A percentile compares a stretch with the other conserved stretches of the same genome.
phyloP scores from a whole-genome alignment of 2,888 invertebrate genomes.

The Yponomeuta evonymella region DNA sequence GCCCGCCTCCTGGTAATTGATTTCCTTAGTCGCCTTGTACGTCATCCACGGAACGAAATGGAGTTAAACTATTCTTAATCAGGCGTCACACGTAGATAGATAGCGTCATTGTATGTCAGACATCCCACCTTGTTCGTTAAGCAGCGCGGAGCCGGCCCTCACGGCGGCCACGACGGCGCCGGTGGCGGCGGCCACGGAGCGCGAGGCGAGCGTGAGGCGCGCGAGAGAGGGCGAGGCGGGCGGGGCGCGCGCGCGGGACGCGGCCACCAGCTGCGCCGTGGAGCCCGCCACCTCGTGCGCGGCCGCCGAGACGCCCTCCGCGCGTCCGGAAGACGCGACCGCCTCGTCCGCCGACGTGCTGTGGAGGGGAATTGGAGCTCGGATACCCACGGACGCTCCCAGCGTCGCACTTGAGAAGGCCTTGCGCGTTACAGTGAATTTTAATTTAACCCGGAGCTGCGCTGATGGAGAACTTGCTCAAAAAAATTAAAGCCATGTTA shows the following conservation, averaged over 20 bases:
- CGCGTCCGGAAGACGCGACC: slow-evolving; percentile 88
- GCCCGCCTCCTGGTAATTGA: too few relatives aligned
- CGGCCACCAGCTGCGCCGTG: slow-evolving; percentile 97
- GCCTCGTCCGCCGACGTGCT: slow-evolving; percentile 96
- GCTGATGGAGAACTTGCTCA: too few relatives aligned
- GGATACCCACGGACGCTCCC: too few relatives aligned
- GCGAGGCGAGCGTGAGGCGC: slow-evolving; percentile 79
- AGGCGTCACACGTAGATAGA: too few relatives aligned
- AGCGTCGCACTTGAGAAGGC: too few relatives aligned
- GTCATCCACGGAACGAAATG: too few relatives aligned
- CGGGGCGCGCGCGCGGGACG: slow-evolving; percentile 96
- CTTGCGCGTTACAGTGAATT: too few relatives aligned
- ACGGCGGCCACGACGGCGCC: slow-evolving; percentile 92
- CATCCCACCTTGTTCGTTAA: slow-evolving; percentile 83
- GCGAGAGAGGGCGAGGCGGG: slow-evolving; percentile 85
- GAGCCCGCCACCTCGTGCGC: slow-evolving; percentile 97
- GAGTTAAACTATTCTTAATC: too few relatives aligned
- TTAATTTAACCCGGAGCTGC: too few relatives aligned
- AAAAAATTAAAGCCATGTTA: too few relatives aligned
- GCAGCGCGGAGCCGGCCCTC: slow-evolving; percentile 81
- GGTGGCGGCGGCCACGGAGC: slow-evolving; percentile 88
- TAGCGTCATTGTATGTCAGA: too few relatives aligned
- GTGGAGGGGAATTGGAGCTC: slow-evolving; percentile 17
- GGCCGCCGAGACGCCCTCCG: slow-evolving; percentile 95
- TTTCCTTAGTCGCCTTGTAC: too few relatives aligned